phyloP scores from a whole-genome alignment of 2,113 vertebrate genomes.

The Antechinus stuartii region DNA sequence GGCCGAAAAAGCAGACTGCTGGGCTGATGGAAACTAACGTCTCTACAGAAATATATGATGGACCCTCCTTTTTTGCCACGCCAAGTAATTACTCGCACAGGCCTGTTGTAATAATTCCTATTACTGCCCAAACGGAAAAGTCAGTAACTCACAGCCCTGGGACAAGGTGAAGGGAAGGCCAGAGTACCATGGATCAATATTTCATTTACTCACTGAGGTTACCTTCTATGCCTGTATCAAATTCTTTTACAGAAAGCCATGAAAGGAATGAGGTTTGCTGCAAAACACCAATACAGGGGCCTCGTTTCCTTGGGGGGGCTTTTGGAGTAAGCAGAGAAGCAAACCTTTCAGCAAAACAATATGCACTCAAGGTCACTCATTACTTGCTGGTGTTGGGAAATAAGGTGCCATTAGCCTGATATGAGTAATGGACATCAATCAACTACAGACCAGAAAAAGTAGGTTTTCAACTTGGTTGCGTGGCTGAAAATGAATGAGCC shows the following conservation, averaged over 20 bases:
- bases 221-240: constrained; percentile 96
- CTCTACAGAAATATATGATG: constrained; percentile 95
- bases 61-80: constrained; percentile 93
- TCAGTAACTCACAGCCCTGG: constrained; percentile 97
- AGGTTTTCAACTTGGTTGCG: constrained; percentile 81
- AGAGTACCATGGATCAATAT: constrained; percentile 98
- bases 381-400: constrained; percentile 88
- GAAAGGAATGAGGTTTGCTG: constrained; percentile 94
- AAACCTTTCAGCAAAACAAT: constrained; percentile 88
- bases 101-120: constrained; percentile 99
- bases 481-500: constrained; percentile 85
- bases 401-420: constrained; percentile 89
- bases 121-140: constrained; percentile 99
- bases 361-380: constrained; percentile 92
- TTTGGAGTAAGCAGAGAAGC: constrained; percentile 81
- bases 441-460: constrained; percentile 83
- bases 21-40: constrained; percentile 94
- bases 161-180: constrained; percentile 99
- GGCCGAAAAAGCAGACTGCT: constrained; percentile 89
- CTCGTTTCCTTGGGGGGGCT: constrained; percentile 94
- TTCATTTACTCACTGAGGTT: constrained; percentile 99
- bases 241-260: constrained; percentile 92
- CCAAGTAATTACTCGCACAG: constrained; percentile 99
- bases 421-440: constrained; percentile 88
- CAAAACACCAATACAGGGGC: constrained; percentile 90